Evolutionary conservation across 64 coral and sea anemone species (phyloP), one percentile per base, ranked within the genome.

Genomic region (Montipora efflorescens): DNA sequence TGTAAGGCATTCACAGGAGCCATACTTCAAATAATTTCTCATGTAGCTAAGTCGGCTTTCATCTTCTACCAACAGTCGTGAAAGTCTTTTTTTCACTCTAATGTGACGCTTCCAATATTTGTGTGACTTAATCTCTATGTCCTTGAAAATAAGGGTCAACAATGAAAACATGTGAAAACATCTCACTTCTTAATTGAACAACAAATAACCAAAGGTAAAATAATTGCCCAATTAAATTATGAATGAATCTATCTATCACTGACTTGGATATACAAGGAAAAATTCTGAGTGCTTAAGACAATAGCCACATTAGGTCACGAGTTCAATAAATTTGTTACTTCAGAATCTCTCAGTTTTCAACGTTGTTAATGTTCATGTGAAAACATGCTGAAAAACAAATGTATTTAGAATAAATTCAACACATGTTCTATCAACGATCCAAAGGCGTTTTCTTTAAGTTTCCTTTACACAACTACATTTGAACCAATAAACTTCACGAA

Each of bases 1-100:
- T 23, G 20, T 73, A 73, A 73, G 69, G 9, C 69, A 73, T 25
- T 19, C 19, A 73, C 69, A 73, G 21, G 69, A 73, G 7, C 69
- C 69, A 73, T 23, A 73, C 69, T 73, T 73, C 69, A 73, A 73
- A 21, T 73, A 73, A 43, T 73, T 21, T 23, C n/a, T 73, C n/a
- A 73, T 73, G 69, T 73, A 73, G 7, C 21, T 73, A 19, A 73
- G 4, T 73, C 69, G 69, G 69, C n/a, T 73, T 73, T 73, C 69
- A 73, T 73, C 69, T 23, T 73, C 69, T 23, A 23, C 3, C 7
- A 73, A 23, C 3, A 73, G 69, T 73, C 19, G 16, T 19, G 19
- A 25, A 23, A 73, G 69, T 73, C 69, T 28, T 28, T 25, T 23
- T 73, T 19, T 5, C 19, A 73, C 69, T 23, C 19, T 73, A 5